Conservation (phyloP, 92 coral and sea anemone genomes). For the Scolanthus callimorphus region DNA sequence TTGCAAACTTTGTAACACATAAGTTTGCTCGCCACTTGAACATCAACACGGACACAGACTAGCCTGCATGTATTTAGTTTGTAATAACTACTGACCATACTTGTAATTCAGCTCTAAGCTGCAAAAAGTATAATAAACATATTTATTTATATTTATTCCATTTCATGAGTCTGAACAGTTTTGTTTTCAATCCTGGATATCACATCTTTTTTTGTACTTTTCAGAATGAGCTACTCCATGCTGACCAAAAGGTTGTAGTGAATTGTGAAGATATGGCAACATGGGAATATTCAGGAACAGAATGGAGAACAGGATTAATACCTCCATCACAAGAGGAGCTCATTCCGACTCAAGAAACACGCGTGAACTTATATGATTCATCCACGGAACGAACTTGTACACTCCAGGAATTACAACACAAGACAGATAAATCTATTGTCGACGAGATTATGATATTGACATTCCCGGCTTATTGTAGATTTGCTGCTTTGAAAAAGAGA, state of each 20-base stretch:
- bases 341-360: conserved; percentile 23
- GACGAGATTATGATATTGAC: conserved; percentile 57
- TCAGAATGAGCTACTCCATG: conserved; percentile 92
- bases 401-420: conserved; percentile 10
- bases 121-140: too few species aligned
- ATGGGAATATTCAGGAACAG: conserved; percentile 70
- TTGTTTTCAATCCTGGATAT: too few species aligned
- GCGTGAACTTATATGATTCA: conserved; percentile 14
- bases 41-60: too few species aligned
- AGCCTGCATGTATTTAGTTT: too few species aligned
- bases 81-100: too few species aligned
- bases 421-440: not conserved
- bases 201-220: not conserved
- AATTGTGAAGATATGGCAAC: conserved; percentile 88
- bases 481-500: conserved; percentile 71
- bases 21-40: too few species aligned
- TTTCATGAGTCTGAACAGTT: not conserved
- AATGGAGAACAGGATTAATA: conserved; percentile 74
- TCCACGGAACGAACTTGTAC: conserved; percentile 14
- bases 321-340: conserved; percentile 61
- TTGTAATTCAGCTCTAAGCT: too few species aligned
- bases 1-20: too few species aligned
- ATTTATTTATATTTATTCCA: too few species aligned
- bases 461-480: conserved; percentile 97
- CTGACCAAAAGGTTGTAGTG: conserved; percentile 93